Conservation (phyloP, 1,140 invertebrate species). For the Bombus pascuorum region DNA sequence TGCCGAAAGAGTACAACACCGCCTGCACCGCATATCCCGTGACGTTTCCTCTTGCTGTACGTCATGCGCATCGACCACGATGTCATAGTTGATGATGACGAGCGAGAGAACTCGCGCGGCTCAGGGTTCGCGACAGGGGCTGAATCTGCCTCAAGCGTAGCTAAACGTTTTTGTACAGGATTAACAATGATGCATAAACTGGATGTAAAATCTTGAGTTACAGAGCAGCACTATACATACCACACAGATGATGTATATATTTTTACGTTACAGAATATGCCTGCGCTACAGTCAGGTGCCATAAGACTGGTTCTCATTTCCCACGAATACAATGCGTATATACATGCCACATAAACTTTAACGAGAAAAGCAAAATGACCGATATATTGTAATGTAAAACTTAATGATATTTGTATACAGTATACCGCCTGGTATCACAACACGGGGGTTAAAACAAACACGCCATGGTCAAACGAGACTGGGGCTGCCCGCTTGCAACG, state of each 20-base stretch:
- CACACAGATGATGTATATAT: slow-evolving; percentile 83
- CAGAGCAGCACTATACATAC: slow-evolving; percentile 83
- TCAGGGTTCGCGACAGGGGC: slow-evolving; percentile 56
- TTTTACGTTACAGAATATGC: slow-evolving; percentile 84
- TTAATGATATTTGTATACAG: slow-evolving; percentile 83
- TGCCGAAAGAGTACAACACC: background rate
- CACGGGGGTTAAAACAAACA: slow-evolving; percentile 70
- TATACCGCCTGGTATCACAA: slow-evolving; percentile 75
- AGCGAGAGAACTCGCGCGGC: slow-evolving; percentile 45
- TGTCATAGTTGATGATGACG: background rate
- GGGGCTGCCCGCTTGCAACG: slow-evolving; percentile 78
- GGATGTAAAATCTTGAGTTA: slow-evolving; percentile 83
- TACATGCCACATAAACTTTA: slow-evolving; percentile 80
- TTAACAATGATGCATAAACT: slow-evolving; percentile 76
- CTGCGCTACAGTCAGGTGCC: slow-evolving; percentile 78
- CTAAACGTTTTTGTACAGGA: slow-evolving; percentile 82
- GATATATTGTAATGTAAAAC: slow-evolving; percentile 81
- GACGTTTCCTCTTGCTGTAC: background rate
- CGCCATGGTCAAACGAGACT: slow-evolving; percentile 76
- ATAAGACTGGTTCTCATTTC: slow-evolving; percentile 84
- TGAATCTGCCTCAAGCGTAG: slow-evolving; percentile 70
- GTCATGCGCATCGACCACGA: background rate
- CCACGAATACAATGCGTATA: slow-evolving; percentile 81
- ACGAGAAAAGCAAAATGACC: slow-evolving; percentile 67
- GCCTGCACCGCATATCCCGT: background rate